Conservation (phyloP, 2,113 vertebrate species). For the Puffinus mauretanicus region DNA sequence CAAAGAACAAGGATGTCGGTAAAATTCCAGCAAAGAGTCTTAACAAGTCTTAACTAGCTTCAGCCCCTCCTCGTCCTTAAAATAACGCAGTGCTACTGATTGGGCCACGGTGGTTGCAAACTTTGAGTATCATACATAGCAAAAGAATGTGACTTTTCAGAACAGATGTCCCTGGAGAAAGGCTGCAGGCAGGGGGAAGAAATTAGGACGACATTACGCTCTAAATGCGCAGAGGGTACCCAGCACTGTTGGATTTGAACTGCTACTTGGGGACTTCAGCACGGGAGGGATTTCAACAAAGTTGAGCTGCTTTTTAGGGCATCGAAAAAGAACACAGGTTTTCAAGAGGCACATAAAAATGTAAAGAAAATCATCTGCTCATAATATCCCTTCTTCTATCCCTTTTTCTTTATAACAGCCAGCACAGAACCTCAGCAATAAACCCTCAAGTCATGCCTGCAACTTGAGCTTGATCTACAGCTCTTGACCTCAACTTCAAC, state of each 20-base stretch:
- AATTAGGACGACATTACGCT: background rate
- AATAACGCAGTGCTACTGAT: background rate
- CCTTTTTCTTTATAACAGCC: background rate
- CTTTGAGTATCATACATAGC: background rate
- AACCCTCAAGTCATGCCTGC: background rate
- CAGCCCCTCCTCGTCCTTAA: background rate
- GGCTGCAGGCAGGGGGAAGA: background rate
- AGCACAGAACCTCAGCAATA: background rate
- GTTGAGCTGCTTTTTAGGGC: background rate
- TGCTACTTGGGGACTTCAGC: background rate
- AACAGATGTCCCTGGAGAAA: background rate
- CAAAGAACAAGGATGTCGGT: background rate
- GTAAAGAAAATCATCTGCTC: background rate
- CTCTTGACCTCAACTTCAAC: background rate
- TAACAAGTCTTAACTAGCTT: background rate
- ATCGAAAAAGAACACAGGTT: background rate
- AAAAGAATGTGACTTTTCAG: background rate
- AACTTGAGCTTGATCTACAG: background rate
- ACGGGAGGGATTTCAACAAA: background rate
- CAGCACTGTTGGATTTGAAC: background rate
- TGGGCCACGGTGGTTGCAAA: accelerated
- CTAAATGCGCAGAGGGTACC: background rate
- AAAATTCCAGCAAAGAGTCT: background rate
- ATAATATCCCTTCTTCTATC: background rate
- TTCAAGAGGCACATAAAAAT: background rate